phyloP scores from a whole-genome alignment of 2,113 vertebrate genomes.

The Genyomyrus donnyi region DNA sequence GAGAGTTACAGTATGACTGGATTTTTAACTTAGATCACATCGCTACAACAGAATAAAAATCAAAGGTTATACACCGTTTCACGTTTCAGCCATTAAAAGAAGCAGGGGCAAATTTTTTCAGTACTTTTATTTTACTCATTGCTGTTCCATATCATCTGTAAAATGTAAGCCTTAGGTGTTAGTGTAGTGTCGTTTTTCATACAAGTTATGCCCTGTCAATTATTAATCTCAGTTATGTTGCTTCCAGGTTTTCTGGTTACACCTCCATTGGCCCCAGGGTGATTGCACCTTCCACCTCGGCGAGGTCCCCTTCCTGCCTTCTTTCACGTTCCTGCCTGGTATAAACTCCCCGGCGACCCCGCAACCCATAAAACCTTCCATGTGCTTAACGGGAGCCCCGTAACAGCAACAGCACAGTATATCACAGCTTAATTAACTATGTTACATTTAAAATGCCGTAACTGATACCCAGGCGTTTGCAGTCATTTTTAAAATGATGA shows the following conservation, averaged over 20 bases:
- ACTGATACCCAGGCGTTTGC: background rate
- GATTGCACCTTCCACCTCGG: background rate
- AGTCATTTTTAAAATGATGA: background rate
- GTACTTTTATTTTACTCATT: background rate
- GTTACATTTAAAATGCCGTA: background rate
- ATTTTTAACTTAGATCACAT: slow-evolving; percentile 22
- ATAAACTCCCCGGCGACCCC: background rate
- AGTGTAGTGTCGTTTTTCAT: background rate
- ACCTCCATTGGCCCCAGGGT: background rate
- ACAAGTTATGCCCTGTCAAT: background rate
- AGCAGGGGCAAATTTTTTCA: background rate
- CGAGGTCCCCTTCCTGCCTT: background rate
- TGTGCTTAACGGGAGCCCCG: background rate
- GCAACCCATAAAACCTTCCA: background rate
- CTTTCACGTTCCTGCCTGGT: background rate
- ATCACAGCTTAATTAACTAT: background rate
- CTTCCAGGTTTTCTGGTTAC: background rate
- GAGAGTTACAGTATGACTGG: slow-evolving; percentile 32
- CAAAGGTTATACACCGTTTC: background rate
- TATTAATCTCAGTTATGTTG: background rate
- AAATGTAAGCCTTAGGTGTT: background rate
- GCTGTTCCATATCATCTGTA: background rate
- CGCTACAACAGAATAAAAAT: slow-evolving; percentile 26
- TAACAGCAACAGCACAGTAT: too few relatives aligned
- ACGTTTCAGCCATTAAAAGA: background rate